Evolutionary conservation across 1,140 invertebrate genomes (phyloP).

Genomic region (Hylyphantes graminicola): DNA sequence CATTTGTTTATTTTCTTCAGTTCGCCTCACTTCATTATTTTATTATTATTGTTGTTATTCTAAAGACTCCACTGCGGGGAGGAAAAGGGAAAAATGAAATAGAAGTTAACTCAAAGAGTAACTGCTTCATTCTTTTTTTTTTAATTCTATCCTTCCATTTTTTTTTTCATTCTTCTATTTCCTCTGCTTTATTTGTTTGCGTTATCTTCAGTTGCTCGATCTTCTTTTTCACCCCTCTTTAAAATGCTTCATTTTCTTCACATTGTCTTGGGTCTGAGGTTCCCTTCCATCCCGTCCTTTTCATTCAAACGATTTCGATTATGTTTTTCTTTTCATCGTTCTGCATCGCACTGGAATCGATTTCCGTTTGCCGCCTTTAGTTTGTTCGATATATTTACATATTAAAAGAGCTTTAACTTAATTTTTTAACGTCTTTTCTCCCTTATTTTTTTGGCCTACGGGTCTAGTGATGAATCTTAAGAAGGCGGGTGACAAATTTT

Average conservation of each 20-base stretch:
- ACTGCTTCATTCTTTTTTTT: conserved; percentile 49
- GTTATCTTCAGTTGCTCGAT: too few species aligned
- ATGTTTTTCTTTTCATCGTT: conserved; percentile 27
- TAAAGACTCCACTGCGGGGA: conserved; percentile 33
- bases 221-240: conserved; percentile 17
- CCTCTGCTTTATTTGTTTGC: neutral
- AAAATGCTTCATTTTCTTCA: conserved; percentile 57
- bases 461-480: conserved; percentile 50
- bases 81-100: conserved; percentile 55
- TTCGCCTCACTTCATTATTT: conserved; percentile 56
- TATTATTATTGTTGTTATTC: conserved; percentile 56
- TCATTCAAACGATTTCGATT: conserved; percentile 57
- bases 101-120: conserved; percentile 59
- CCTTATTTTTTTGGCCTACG: conserved; percentile 22
- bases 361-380: conserved; percentile 48
- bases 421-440: conserved; percentile 19
- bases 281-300: conserved; percentile 15
- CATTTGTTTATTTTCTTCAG: conserved; percentile 43
- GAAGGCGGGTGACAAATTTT: conserved; percentile 37
- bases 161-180: conserved; percentile 11
- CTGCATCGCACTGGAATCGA: conserved; percentile 28
- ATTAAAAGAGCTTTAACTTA: conserved; percentile 60
- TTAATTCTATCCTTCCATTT: conserved; percentile 5
- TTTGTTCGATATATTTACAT: conserved; percentile 60
- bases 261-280: conserved; percentile 33